Conservation (phyloP, 2,888 invertebrate species). For the Epinotia bilunana region DNA sequence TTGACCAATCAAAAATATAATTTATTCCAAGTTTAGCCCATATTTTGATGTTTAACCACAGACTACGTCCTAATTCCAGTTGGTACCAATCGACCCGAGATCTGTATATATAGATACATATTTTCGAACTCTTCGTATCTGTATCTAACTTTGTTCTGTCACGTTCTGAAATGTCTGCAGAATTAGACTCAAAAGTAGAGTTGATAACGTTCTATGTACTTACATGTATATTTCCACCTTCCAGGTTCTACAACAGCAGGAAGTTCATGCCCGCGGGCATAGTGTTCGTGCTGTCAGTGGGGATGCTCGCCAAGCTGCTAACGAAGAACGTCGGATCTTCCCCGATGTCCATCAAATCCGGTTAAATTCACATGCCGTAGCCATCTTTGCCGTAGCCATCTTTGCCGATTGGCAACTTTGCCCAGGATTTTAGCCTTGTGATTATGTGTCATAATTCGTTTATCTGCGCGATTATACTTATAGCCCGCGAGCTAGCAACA, state of each 20-base stretch:
- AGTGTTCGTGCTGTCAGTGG: slow-evolving; percentile 87
- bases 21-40: too few species aligned
- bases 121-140: too few species aligned
- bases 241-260: slow-evolving; percentile 89
- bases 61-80: too few species aligned
- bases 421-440: not conserved
- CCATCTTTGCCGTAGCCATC: slow-evolving; percentile 32
- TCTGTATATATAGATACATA: too few species aligned
- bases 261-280: slow-evolving; percentile 98
- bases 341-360: slow-evolving; percentile 64
- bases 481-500: too few species aligned
- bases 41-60: too few species aligned
- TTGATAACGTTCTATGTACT: not conserved
- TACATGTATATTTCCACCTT: slow-evolving; percentile 49
- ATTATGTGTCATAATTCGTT: not conserved
- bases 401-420: slow-evolving; percentile 7
- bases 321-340: slow-evolving; percentile 74
- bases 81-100: too few species aligned
- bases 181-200: not conserved
- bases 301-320: slow-evolving; percentile 84
- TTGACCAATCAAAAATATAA: too few species aligned
- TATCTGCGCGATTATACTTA: too few species aligned
- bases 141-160: too few species aligned
- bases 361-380: slow-evolving; percentile 55
- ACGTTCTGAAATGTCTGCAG: too few species aligned